Conservation (phyloP, 2,888 invertebrate species). For the Epistrophella euchroma region DNA sequence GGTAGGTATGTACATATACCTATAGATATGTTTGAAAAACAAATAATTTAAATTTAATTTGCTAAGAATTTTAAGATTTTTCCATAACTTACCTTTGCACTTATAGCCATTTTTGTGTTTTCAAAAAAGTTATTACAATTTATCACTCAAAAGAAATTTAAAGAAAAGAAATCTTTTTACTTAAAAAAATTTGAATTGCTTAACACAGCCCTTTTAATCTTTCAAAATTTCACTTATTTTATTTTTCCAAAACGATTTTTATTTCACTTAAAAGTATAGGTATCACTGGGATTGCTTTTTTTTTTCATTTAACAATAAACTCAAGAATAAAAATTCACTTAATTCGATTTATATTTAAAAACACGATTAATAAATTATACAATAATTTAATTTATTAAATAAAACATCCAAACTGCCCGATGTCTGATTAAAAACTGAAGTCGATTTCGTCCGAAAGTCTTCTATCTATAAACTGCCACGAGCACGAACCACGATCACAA, state of each 20-base stretch:
- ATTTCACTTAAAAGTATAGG: neutral
- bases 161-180: neutral
- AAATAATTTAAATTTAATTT: neutral
- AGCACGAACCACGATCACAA: conserved; percentile 57
- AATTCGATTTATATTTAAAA: neutral
- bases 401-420: conserved; percentile 58
- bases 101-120: conserved; percentile 50
- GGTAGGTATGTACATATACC: neutral
- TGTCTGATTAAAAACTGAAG: conserved; percentile 70
- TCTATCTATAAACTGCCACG: conserved; percentile 69
- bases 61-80: neutral
- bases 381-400: conserved; percentile 14
- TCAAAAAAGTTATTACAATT: neutral
- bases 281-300: neutral
- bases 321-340: neutral
- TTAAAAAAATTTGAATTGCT: neutral
- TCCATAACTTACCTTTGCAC: conserved; percentile 57
- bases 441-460: conserved; percentile 49
- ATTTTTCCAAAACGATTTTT: neutral
- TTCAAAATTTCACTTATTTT: conserved; percentile 7
- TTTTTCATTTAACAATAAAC: too few species aligned
- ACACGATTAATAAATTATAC: neutral
- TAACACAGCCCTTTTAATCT: neutral
- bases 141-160: neutral
- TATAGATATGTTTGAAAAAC: too few species aligned